These are phyloP conservation scores for Orestias chungarensis DNA, from an alignment of 2,797 vertebrate species.

Conservation along the genomic window DNA sequence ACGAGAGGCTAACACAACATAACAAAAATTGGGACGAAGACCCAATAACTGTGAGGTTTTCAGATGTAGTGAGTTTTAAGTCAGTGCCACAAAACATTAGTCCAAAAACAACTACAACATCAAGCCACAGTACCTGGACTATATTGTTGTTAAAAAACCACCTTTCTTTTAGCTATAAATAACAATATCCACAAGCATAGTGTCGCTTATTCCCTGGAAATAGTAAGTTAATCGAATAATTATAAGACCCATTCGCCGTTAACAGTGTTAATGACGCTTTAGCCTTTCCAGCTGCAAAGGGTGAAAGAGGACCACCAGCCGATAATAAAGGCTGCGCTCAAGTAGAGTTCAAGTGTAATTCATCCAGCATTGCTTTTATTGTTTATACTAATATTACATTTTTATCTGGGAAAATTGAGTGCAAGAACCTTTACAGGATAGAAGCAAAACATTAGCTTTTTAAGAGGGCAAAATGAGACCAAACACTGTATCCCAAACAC, in stretches of 20 bases:
- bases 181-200: neutral
- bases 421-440: neutral
- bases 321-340: neutral
- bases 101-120: neutral
- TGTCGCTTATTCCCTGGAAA: neutral
- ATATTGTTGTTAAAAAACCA: too few species aligned
- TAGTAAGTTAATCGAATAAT: neutral
- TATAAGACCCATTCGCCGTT: neutral
- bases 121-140: too few species aligned
- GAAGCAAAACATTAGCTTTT: too few species aligned
- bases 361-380: neutral
- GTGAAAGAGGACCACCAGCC: neutral
- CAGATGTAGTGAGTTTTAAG: neutral
- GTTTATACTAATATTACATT: neutral
- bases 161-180: neutral
- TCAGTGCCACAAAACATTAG: neutral
- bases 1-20: neutral
- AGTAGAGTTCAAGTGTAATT: slow-evolving; percentile 1
- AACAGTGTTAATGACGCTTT: slow-evolving; percentile 10
- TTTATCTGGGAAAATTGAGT: neutral
- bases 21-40: neutral
- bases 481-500: too few species aligned
- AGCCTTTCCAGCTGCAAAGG: neutral
- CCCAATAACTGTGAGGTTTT: neutral
- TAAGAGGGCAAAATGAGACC: too few species aligned